These are phyloP conservation scores for Lasioglossum baleicum DNA, from an alignment of 1,140 invertebrate species.

Conservation along the genomic window DNA sequence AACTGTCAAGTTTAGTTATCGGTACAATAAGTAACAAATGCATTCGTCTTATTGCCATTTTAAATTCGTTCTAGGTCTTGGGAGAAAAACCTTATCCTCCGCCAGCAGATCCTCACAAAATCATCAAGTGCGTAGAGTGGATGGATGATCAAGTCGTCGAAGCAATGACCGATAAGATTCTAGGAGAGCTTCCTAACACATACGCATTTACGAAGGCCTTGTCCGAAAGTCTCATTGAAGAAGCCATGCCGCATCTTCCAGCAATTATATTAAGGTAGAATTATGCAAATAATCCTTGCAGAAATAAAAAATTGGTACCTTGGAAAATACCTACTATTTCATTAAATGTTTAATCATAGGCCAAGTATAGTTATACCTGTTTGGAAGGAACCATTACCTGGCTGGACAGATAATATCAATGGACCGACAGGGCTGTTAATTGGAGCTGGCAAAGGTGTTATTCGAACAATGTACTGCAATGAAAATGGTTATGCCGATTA, in stretches of 20 bases:
- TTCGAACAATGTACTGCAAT: conserved; percentile 91
- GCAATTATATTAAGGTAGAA: conserved; percentile 90
- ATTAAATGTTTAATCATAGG: conserved; percentile 48
- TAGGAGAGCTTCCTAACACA: conserved; percentile 92
- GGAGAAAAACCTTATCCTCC: conserved; percentile 90
- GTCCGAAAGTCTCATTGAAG: conserved; percentile 89
- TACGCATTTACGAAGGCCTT: conserved; percentile 96
- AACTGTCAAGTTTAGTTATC: too few species aligned
- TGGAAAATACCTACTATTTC: not conserved
- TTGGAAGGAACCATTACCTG: conserved; percentile 89
- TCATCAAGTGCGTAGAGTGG: conserved; percentile 94
- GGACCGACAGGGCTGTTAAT: conserved; percentile 90
- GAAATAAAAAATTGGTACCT: not conserved
- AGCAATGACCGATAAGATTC: conserved; percentile 86
- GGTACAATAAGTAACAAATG: too few species aligned
- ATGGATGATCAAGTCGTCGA: conserved; percentile 89
- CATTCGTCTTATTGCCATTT: too few species aligned
- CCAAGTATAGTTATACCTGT: conserved; percentile 86
- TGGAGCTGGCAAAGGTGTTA: conserved; percentile 91
- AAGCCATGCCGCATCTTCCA: conserved; percentile 88
- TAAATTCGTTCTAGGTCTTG: conserved; percentile 77
- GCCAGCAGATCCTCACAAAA: conserved; percentile 91
- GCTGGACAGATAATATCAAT: conserved; percentile 97
- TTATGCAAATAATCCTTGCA: not conserved
- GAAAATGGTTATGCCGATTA: conserved; percentile 90